Base-by-base conservation (phyloP, 2,113 vertebrate genomes). In the Otocyon megalotis region DNA sequence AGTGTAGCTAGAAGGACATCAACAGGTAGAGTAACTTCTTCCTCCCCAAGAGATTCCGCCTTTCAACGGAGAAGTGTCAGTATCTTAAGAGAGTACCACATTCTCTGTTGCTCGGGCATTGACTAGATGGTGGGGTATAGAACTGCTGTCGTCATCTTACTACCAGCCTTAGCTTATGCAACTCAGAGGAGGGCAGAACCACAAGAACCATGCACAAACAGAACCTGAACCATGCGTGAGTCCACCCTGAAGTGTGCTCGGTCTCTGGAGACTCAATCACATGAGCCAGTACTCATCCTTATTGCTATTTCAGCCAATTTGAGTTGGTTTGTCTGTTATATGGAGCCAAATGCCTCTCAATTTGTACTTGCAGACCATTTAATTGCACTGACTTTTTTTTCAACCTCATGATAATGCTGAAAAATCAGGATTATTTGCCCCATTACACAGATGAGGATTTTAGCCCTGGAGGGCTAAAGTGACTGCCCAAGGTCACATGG, bases 371-470 rank as follows among this genome's bases (percentile, higher is more conserved):
- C 8, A 56, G 54, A 72, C 19, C 35, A n/a, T 86, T 71, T 91
- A 88, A 88, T 53, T 28, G 19, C 14, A 91, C 7, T 54, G 15
- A 92, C 67, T 81, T 93, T 81, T 96, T 89, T 86, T 48, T 67
- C 19, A 93, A 83, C 28, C 35, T 63, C 35, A 65, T 28, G n/a
- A 30, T 24, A n/a, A 82, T 86, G 43, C 54, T 87, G 26, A 92
- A 88, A 90, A 30, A 86, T 54, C 22, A 15, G 8, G 20, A 69
- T 95, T 81, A 54, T 83, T 90, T 86, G 67, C 14, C 43, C 54
- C 80, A 79, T 79, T 87, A 80, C 32, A 71, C 28, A 58, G n/a
- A 88, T 88, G 24, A 94, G 26, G 63, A 88, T 76, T 50, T 43
- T 22, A 93, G 79, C 35, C 60, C 58, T 54, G 56, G 8, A 72